Evolutionary conservation across 2,113 vertebrate species (phyloP).

Genomic region (Lamprotornis superbus): DNA sequence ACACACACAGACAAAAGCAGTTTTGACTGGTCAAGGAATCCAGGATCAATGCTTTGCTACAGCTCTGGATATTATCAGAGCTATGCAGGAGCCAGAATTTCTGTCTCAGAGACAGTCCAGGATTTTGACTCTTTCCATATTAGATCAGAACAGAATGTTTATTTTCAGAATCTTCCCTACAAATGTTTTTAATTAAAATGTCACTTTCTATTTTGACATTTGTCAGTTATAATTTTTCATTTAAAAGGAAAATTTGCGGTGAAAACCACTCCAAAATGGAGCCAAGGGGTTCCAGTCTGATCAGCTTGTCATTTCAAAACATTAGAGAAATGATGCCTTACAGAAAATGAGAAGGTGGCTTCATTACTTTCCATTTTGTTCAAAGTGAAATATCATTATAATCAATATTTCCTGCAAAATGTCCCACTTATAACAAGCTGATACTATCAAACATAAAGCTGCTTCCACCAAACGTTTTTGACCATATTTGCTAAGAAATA

Average conservation of each 20-base stretch:
- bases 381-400: slow-evolving; percentile 1
- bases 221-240: not conserved
- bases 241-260: not conserved
- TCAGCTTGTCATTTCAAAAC: not conserved
- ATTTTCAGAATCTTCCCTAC: not conserved
- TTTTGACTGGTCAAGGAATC: not conserved
- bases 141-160: not conserved
- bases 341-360: not conserved
- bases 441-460: not conserved
- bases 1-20: not conserved
- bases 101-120: not conserved
- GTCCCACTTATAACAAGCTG: not conserved
- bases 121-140: slow-evolving; percentile 14
- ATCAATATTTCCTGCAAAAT: slow-evolving; percentile 21
- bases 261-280: not conserved
- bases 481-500: not conserved
- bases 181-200: slow-evolving; percentile 30
- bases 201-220: slow-evolving; percentile 14
- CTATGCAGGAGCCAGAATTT: slow-evolving; percentile 10
- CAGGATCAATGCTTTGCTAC: slow-evolving; percentile 16
- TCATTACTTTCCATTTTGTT: slow-evolving; percentile 12
- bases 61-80: slow-evolving; percentile 36
- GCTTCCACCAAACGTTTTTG: not conserved
- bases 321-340: not conserved
- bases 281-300: not conserved